Conservation (phyloP, 1,140 invertebrate genomes). For the Platyura marginata region DNA sequence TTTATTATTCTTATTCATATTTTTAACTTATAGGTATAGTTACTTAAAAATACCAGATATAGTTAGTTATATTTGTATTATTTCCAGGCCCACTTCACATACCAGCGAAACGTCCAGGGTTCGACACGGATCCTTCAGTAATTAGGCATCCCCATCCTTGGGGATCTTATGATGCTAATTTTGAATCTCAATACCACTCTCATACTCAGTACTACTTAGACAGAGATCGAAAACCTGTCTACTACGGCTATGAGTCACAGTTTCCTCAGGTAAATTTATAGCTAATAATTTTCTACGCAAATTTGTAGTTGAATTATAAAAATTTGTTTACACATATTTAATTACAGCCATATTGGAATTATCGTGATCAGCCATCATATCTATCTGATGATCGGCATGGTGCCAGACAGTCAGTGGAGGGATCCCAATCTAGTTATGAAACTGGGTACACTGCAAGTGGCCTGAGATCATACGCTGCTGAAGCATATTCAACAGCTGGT, state of each 20-base stretch:
- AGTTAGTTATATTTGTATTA: conserved; percentile 23
- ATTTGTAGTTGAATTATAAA: no score
- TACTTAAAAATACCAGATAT: not conserved
- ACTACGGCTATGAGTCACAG: conserved; percentile 16
- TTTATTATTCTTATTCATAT: no score
- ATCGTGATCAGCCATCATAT: conserved; percentile 19
- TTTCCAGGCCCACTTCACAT: conserved; percentile 19
- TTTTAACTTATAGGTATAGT: not conserved
- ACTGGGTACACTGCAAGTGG: conserved; percentile 19
- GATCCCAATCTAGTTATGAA: conserved; percentile 23
- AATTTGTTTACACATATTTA: conserved; percentile 5
- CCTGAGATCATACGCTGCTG: conserved; percentile 19
- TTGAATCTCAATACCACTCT: conserved; percentile 15
- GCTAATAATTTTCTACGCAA: not conserved
- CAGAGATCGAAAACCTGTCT: conserved; percentile 20
- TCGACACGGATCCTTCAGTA: conserved; percentile 21
- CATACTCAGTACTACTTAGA: conserved; percentile 21
- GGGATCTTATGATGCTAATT: conserved; percentile 20
- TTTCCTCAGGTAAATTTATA: conserved; percentile 20
- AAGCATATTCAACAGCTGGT: conserved; percentile 23
- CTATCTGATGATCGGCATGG: conserved; percentile 21
- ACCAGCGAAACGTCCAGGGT: conserved; percentile 23
- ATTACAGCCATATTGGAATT: conserved; percentile 19
- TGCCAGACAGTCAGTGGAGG: conserved; percentile 20
- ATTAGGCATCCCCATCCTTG: conserved; percentile 23